phyloP scores from a whole-genome alignment of 2,888 invertebrate species.

The Sepiola atlantica region DNA sequence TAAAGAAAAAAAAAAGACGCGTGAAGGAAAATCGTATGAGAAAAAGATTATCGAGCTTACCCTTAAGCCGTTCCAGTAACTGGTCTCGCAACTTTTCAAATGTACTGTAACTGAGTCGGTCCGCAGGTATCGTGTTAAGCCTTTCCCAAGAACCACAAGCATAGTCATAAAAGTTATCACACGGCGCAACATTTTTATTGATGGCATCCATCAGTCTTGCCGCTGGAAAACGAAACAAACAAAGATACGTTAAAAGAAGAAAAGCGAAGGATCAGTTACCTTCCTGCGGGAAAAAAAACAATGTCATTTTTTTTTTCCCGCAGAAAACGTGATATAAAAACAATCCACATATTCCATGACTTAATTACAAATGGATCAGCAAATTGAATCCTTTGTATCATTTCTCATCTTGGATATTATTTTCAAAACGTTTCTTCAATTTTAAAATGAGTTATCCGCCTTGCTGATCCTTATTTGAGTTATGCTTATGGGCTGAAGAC shows the following conservation, averaged over 20 bases:
- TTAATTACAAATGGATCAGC: no score
- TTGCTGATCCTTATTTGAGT: no score
- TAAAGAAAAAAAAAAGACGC: no score
- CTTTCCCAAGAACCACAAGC: conserved; percentile 92
- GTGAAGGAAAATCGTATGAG: no score
- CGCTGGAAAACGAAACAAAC: conserved; percentile 77
- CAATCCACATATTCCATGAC: no score
- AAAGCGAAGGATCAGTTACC: background rate
- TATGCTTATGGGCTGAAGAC: no score
- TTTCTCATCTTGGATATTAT: no score
- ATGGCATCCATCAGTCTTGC: conserved; percentile 86
- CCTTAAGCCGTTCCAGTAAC: conserved; percentile 86
- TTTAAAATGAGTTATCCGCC: no score
- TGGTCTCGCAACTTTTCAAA: conserved; percentile 90
- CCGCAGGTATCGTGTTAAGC: conserved; percentile 88
- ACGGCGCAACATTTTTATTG: conserved; percentile 85
- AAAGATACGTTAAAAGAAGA: background rate
- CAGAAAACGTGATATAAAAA: background rate
- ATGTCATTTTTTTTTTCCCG: background rate
- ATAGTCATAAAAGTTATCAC: conserved; percentile 88
- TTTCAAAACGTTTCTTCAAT: no score
- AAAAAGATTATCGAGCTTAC: conserved; percentile 63
- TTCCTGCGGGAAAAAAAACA: background rate
- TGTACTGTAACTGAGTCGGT: conserved; percentile 87
- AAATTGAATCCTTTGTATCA: no score